Base-by-base conservation (phyloP, 53 echinoderm and acorn worm genomes). In the Astropecten irregularis region DNA sequence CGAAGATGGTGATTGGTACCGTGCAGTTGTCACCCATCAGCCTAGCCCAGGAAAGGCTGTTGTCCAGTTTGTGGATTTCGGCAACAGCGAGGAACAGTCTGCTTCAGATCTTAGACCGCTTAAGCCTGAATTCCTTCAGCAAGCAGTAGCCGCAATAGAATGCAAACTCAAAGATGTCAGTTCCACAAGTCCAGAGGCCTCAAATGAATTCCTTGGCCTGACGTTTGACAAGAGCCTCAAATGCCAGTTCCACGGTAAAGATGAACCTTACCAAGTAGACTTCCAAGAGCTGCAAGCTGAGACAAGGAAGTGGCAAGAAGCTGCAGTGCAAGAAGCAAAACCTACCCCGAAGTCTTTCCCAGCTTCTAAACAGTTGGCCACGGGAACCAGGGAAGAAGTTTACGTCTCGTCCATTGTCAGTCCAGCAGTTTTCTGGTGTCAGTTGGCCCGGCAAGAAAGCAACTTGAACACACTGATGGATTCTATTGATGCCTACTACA, bases 1-100 rank as follows among this genome's bases (percentile, higher is more conserved):
- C 2, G 99, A 94, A 29, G 94, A 99, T 56, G 88, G 84, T 4
- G 84, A 87, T 49, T 99, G 94, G 94, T 95, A 95, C 54, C 92
- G 99, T 68, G 93, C 90, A 29, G 55, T 94, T 0, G 68, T 99
- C 31, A 91, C 85, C 20, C 47, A 77, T 8, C 33, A 52, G 2
- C 71, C 82, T 0, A 68, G 83, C 44, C 59, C 89, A 11, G 85
- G 68, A 16, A 77, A 77, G 49, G 86, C 86, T 35, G 56, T 57
- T 9, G 86, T 99, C 13, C 85, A 49, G 47, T 99, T 95, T 83
- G 86, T 99, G 8, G 99, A 99, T 76, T 99, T 92, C 90, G 99
- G 99, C 4, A 99, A 99, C 71, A 59, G 90, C 23, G 92, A 90
- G 38, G 82, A 82, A 53, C 88, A 85, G 37, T 42, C 60, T 31